phyloP scores from a whole-genome alignment of 2,888 invertebrate species.

The Drosophila niveifrons region DNA sequence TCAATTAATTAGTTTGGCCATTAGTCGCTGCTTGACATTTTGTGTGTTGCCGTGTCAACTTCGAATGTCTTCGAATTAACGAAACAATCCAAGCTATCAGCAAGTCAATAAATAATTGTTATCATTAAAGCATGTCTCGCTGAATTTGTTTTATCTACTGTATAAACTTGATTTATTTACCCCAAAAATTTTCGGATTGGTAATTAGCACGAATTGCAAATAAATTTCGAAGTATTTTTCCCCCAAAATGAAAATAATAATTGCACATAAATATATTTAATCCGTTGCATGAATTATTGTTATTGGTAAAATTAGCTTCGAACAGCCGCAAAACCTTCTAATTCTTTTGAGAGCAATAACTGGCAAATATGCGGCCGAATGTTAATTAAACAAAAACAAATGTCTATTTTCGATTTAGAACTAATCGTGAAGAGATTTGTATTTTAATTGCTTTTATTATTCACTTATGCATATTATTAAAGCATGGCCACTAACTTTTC shows the following conservation, averaged over 20 bases:
- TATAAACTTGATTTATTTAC: background rate
- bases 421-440: background rate
- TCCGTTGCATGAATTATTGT: background rate
- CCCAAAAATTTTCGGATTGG: background rate
- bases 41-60: background rate
- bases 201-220: conserved; percentile 2
- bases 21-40: background rate
- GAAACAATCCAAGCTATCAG: background rate
- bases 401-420: background rate
- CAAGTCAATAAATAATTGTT: background rate
- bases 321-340: background rate
- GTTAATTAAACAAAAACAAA: background rate
- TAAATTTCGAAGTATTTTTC: background rate
- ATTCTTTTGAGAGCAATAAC: background rate
- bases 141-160: background rate
- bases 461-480: background rate
- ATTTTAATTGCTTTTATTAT: background rate
- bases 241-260: background rate
- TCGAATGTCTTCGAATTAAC: conserved; percentile 3
- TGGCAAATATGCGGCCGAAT: background rate
- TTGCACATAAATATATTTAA: background rate
- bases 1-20: conserved; percentile 2
- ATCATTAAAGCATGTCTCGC: background rate
- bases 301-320: background rate
- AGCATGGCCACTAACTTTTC: background rate